Evolutionary conservation across 2,113 vertebrate species (phyloP), one percentile per base, ranked within the genome.

Genomic region (Thomomys bottae): DNA sequence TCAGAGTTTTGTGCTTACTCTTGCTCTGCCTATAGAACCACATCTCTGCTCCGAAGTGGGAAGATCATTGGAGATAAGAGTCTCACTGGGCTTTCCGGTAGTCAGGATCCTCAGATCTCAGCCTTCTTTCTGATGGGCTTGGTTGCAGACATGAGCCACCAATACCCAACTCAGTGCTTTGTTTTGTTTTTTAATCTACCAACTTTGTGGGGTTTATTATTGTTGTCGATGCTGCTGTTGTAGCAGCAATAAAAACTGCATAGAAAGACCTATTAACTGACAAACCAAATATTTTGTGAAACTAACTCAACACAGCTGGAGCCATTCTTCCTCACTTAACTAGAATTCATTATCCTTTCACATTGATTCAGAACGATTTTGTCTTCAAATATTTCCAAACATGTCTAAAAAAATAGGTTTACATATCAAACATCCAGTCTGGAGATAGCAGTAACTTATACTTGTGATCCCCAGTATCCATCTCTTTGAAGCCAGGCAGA

Each of bases 241-340:
- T 2, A 80, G 24, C 0, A n/a, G 15, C 7, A 9, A 6, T 75
- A 59, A 57, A 76, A 68, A 73, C 57, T 36, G 66, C 63, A 10
- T 36, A 83, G 40, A 79, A 70, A 91, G 81, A 2, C 1, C 66
- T 88, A 36, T 36, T 45, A 86, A 82, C 8, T n/a, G 84, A n/a
- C 18, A 84, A 90, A 72, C 34, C 45, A 83, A 75, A n/a, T 73
- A 71, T 70, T 57, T 78, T 94, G 38, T 78, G 15, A 90, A 78
- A n/a, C 26, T 57, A 59, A 72, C 32, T 63, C 23, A 49, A 54
- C 2, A 28, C 21, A 76, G 32, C 28, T 40, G 63, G 77, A 36
- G 26, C 15, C 6, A 7, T 57, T 91, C 24, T 71, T 92, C 77
- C 63, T 49, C 40, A 67, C n/a, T 86, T 79, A 70, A 34, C 61